Conservation (phyloP, 2,797 vertebrate species). For the Potorous gilbertii region DNA sequence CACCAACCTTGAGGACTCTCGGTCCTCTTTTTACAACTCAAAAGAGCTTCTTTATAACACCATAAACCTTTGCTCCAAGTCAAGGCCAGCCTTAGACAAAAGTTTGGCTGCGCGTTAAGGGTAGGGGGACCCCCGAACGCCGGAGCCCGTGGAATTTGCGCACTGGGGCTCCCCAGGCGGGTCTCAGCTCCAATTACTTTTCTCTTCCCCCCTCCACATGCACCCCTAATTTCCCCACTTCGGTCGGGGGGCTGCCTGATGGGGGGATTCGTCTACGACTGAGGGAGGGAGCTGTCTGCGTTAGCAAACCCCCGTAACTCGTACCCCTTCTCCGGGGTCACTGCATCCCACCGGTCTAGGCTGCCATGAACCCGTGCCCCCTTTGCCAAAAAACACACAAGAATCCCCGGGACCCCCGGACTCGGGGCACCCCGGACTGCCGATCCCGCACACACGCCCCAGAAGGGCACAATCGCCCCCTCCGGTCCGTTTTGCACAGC, state of each 20-base stretch:
- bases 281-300: background rate
- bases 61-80: background rate
- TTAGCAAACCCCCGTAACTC: background rate
- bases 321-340: background rate
- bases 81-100: background rate
- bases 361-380: background rate
- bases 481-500: background rate
- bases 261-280: background rate
- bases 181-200: background rate
- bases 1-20: background rate
- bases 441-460: background rate
- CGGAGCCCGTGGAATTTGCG: background rate
- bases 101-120: background rate
- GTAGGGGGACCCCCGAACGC: background rate
- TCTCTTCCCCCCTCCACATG: background rate
- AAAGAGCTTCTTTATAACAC: background rate
- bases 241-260: conserved; percentile 23
- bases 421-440: background rate
- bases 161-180: background rate
- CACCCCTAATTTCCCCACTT: conserved; percentile 41
- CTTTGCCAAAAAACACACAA: background rate
- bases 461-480: background rate
- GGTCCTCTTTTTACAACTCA: background rate
- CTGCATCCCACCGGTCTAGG: background rate
- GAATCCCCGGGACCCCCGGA: background rate